These are phyloP conservation scores for Chalcosyrphus nemorum DNA, from an alignment of 2,888 invertebrate genomes.

Conservation along the genomic window DNA sequence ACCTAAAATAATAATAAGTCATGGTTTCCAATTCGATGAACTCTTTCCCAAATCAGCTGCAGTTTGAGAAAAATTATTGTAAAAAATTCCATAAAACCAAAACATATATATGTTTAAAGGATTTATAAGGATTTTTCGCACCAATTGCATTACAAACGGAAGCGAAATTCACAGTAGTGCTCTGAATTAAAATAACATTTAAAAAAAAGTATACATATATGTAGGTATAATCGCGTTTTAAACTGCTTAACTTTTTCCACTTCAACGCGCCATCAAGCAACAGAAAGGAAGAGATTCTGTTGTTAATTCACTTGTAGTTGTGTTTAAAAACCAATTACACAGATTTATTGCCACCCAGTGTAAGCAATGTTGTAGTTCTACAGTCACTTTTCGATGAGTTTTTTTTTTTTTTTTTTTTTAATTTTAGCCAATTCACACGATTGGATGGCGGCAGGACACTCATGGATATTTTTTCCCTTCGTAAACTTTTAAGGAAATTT, in stretches of 20 bases:
- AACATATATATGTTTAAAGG: too few relatives aligned
- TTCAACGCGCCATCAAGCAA: neutral
- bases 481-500: constrained; percentile 68
- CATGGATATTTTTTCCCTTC: constrained; percentile 42
- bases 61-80: too few relatives aligned
- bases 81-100: too few relatives aligned
- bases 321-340: constrained; percentile 70
- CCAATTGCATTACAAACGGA: constrained; percentile 1
- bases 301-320: constrained; percentile 71
- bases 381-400: constrained; percentile 10
- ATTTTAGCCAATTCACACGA: constrained; percentile 60
- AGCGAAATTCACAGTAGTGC: constrained; percentile 11
- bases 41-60: too few relatives aligned
- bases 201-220: constrained; percentile 31
- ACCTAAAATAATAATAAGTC: too few relatives aligned
- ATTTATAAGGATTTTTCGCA: neutral
- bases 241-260: constrained; percentile 31
- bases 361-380: constrained; percentile 33
- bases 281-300: constrained; percentile 1
- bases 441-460: neutral
- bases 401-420: constrained; percentile 9
- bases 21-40: too few relatives aligned
- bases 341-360: constrained; percentile 66
- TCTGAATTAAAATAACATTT: constrained; percentile 39
- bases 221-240: constrained; percentile 64